Percentiles rank a stretch among this genome's conserved stretches.
phyloP scores from a whole-genome alignment of 1,140 invertebrate genomes.

The Trachelipus rathkii region DNA sequence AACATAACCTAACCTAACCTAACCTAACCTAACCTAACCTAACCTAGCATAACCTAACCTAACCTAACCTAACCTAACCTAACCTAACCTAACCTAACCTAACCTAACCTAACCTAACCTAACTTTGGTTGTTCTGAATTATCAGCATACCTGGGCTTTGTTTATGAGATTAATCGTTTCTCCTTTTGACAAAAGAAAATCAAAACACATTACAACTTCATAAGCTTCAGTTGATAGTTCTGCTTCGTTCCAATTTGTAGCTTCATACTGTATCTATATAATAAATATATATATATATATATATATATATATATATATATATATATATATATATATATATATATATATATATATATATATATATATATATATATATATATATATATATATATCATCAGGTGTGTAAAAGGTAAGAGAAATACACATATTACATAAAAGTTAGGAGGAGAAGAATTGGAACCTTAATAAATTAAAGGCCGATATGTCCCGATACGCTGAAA shows the following conservation, averaged over 20 bases:
- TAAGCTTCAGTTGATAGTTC: not conserved
- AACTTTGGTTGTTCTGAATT: not conserved
- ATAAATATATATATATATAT: not conserved
- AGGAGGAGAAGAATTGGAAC: not conserved
- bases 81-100: not conserved
- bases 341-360: not conserved
- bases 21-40: not conserved
- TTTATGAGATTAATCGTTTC: not conserved
- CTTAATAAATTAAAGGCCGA: no score
- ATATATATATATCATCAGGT: not conserved
- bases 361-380: not conserved
- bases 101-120: not conserved
- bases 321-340: not conserved
- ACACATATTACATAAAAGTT: not conserved
- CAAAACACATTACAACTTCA: not conserved
- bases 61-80: not conserved
- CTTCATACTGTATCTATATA: not conserved
- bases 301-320: not conserved
- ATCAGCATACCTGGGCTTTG: not conserved
- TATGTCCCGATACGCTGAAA: no score
- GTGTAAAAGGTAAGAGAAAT: no score
- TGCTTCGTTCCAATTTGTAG: not conserved
- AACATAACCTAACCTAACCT: not conserved
- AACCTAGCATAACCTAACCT: not conserved
- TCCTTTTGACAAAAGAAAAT: not conserved